These are phyloP conservation scores for Cryptocheilus praepositus DNA, from an alignment of 2,888 invertebrate genomes.

Conservation along the genomic window DNA sequence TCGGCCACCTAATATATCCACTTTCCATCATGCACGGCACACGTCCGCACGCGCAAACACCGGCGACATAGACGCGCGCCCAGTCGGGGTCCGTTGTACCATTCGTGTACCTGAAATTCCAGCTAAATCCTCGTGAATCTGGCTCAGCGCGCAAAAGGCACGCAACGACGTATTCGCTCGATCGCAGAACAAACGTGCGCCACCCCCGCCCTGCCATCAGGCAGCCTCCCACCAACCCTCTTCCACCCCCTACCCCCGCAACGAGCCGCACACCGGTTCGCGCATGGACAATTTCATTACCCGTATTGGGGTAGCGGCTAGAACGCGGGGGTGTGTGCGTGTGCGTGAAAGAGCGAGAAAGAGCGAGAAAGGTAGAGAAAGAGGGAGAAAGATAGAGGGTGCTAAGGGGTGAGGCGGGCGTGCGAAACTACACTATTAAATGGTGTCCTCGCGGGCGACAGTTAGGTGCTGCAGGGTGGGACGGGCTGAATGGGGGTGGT, in stretches of 20 bases:
- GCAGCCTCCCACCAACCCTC: background rate
- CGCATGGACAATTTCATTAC: slow-evolving; percentile 69
- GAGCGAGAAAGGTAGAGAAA: slow-evolving; percentile 4
- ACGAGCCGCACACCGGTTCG: slow-evolving; percentile 42
- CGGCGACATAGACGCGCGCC: slow-evolving; percentile 17
- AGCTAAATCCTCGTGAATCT: slow-evolving; percentile 55
- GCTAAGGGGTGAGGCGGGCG: too few relatives aligned
- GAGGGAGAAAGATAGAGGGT: slow-evolving; percentile 10
- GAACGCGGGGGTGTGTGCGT: slow-evolving; percentile 21
- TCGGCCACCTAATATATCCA: slow-evolving; percentile 2
- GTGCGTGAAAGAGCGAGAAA: background rate
- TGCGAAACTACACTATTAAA: slow-evolving; percentile 64
- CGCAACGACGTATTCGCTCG: slow-evolving; percentile 61
- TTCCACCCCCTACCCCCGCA: background rate
- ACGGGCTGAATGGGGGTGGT: slow-evolving; percentile 1
- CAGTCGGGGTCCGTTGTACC: slow-evolving; percentile 15
- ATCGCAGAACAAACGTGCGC: slow-evolving; percentile 58
- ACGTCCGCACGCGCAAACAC: slow-evolving; percentile 7
- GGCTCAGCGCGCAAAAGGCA: slow-evolving; percentile 53
- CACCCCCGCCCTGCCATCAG: background rate
- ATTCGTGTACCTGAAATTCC: slow-evolving; percentile 54
- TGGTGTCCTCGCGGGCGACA: slow-evolving; percentile 67
- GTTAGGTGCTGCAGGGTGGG: slow-evolving; percentile 57
- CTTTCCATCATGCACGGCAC: slow-evolving; percentile 1
- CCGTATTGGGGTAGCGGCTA: slow-evolving; percentile 57